These are phyloP conservation scores for Synanthedon andrenaeformis DNA, from an alignment of 2,888 invertebrate species.

Conservation along the genomic window DNA sequence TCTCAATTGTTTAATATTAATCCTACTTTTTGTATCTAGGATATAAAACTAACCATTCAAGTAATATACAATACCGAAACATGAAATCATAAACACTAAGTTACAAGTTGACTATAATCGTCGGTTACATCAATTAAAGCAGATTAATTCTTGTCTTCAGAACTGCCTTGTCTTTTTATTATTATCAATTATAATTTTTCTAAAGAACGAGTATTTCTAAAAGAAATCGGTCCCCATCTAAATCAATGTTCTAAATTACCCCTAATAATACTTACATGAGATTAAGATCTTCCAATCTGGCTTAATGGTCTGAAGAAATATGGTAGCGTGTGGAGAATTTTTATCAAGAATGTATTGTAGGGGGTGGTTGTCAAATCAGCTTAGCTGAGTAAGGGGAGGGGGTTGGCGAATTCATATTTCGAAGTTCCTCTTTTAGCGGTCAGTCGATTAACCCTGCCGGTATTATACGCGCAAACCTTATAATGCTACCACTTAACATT, in stretches of 20 bases:
- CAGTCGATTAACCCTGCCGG: constrained; percentile 18
- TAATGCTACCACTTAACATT: constrained; percentile 6
- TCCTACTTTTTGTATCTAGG: too few species aligned
- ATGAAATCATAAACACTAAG: too few species aligned
- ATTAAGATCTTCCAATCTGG: constrained; percentile 24
- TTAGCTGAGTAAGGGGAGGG: constrained; percentile 5
- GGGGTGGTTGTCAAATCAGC: constrained; percentile 9
- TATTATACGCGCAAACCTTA: constrained; percentile 15
- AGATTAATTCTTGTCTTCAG: too few species aligned
- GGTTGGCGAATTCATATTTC: constrained; percentile 14
- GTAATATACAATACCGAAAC: too few species aligned
- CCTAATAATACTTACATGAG: constrained; percentile 7
- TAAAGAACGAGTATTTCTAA: too few species aligned
- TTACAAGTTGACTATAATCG: too few species aligned
- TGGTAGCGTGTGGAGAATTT: constrained; percentile 12
- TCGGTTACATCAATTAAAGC: too few species aligned
- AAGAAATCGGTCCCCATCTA: not conserved
- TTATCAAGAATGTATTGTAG: constrained; percentile 14
- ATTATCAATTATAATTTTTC: too few species aligned
- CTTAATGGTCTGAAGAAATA: constrained; percentile 7
- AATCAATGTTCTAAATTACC: constrained; percentile 3
- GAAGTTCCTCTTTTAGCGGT: constrained; percentile 4
- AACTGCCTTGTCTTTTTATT: too few species aligned
- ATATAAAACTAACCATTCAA: too few species aligned
- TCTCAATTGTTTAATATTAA: too few species aligned